Conservation (phyloP, 2,797 vertebrate species). For the Morus bassanus region DNA sequence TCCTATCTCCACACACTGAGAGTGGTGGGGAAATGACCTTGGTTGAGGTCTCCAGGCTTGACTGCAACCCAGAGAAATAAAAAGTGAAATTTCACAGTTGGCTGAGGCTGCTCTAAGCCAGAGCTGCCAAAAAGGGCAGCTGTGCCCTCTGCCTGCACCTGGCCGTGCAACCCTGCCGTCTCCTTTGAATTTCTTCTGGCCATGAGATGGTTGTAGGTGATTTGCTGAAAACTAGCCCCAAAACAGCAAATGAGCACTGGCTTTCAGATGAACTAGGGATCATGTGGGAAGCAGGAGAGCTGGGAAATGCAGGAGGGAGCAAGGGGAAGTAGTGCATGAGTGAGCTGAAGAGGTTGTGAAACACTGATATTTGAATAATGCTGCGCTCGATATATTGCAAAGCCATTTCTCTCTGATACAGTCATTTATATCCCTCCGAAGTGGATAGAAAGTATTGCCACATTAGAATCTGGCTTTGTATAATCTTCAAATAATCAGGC, state of each 20-base stretch:
- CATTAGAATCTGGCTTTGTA: background rate
- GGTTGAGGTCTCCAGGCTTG: background rate
- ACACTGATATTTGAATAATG: background rate
- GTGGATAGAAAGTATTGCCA: background rate
- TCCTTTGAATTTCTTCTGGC: background rate
- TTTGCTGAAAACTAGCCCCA: background rate
- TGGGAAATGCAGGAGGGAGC: background rate
- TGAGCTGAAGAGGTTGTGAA: background rate
- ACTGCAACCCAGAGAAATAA: background rate
- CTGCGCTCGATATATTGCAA: background rate
- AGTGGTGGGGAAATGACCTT: background rate
- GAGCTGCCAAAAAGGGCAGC: background rate
- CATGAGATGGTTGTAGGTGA: background rate
- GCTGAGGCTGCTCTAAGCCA: background rate
- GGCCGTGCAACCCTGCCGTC: fast-evolving
- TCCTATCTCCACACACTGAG: background rate
- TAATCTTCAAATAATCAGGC: background rate
- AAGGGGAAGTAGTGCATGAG: background rate
- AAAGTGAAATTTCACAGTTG: background rate
- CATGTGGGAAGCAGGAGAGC: background rate
- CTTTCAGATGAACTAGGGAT: background rate
- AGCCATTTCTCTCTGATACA: background rate
- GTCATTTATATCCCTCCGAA: background rate
- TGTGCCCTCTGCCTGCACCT: background rate
- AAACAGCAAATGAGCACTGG: fast-evolving